Evolutionary conservation across 1,140 invertebrate genomes (phyloP).

Genomic region (Bombus vancouverensis): DNA sequence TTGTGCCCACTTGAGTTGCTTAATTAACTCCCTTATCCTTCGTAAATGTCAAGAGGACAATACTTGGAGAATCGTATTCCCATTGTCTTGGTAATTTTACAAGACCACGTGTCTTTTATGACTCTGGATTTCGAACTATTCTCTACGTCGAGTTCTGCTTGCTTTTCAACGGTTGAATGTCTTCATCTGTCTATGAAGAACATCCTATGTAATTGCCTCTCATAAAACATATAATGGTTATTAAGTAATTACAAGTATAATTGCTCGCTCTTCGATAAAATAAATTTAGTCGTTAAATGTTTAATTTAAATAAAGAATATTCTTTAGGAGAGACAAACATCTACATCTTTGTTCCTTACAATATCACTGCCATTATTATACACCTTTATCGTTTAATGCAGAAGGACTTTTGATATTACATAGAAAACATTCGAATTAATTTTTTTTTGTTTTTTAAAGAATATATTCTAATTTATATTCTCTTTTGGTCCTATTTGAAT

Average conservation of each 20-base stretch:
- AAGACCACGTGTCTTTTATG: conserved; percentile 50
- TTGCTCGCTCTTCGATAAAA: not conserved
- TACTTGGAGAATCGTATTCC: conserved; percentile 22
- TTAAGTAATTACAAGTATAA: not conserved
- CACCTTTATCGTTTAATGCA: too few relatives aligned
- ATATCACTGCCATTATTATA: too few relatives aligned
- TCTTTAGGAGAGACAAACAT: too few relatives aligned
- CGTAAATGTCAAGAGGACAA: conserved; percentile 54
- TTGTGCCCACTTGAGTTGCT: conserved; percentile 32
- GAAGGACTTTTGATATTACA: too few relatives aligned
- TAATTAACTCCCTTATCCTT: conserved; percentile 60
- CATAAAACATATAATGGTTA: not conserved
- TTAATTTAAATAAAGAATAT: not conserved
- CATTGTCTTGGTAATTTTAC: conserved; percentile 47
- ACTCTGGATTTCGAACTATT: conserved; percentile 37
- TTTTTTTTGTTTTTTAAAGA: too few relatives aligned
- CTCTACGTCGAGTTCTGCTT: not conserved
- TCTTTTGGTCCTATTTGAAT: too few relatives aligned
- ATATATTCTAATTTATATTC: too few relatives aligned
- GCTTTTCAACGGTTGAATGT: not conserved
- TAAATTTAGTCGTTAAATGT: too few relatives aligned
- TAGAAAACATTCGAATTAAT: too few relatives aligned
- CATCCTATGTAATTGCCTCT: not conserved
- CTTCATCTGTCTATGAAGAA: not conserved
- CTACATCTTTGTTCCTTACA: too few relatives aligned